Evolutionary conservation across 2,888 invertebrate genomes (phyloP).

Genomic region (Scaptomyza caliginosa): DNA sequence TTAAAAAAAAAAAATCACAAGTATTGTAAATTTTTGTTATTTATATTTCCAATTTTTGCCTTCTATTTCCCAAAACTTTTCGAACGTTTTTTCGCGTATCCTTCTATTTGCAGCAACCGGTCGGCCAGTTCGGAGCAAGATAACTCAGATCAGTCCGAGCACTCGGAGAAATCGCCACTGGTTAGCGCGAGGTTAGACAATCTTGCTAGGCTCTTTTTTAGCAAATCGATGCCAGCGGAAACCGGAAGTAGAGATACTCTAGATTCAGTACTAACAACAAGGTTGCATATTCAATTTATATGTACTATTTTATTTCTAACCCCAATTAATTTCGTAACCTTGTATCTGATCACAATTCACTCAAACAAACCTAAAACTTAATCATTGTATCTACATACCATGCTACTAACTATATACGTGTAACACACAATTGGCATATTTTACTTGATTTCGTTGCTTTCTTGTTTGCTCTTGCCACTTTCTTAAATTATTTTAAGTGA

Average conservation of each 20-base stretch:
- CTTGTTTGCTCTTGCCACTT: conserved; percentile 30
- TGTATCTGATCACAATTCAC: conserved; percentile 11
- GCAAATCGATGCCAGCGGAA: conserved; percentile 85
- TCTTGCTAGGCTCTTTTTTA: conserved; percentile 90
- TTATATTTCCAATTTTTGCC: conserved; percentile 24
- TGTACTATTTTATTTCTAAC: conserved; percentile 42
- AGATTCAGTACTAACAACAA: conserved; percentile 84
- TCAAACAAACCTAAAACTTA: conserved; percentile 27
- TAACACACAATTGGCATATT: conserved; percentile 57
- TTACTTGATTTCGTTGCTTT: conserved; percentile 25
- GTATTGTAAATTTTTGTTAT: conserved; percentile 34
- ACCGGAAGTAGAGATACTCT: conserved; percentile 84
- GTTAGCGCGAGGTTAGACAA: conserved; percentile 90
- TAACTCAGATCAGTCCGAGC: conserved; percentile 84
- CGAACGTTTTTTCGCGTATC: conserved; percentile 44
- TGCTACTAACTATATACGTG: conserved; percentile 14
- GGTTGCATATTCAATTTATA: conserved; percentile 81
- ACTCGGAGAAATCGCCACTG: conserved; percentile 87
- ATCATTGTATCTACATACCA: conserved; percentile 36
- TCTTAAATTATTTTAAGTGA: conserved; percentile 44
- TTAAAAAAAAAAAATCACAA: conserved; percentile 12
- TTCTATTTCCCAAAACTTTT: conserved; percentile 34
- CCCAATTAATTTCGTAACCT: conserved; percentile 37
- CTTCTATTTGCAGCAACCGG: conserved; percentile 84
- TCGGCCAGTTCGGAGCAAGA: conserved; percentile 87